Evolutionary conservation across 92 coral and sea anemone genomes (phyloP).

Genomic region (Phymanthus crucifer): DNA sequence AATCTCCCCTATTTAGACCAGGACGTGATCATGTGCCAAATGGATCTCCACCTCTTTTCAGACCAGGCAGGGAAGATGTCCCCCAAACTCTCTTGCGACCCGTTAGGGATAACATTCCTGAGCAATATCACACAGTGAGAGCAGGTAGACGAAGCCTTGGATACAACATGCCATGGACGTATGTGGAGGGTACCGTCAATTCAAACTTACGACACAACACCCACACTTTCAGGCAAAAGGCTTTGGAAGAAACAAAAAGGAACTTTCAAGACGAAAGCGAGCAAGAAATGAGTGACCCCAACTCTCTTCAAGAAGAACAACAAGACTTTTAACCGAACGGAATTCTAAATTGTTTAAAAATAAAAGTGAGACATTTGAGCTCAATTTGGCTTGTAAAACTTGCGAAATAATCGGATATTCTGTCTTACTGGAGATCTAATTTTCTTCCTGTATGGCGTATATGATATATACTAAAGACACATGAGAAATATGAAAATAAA

Average conservation of each 20-base stretch:
- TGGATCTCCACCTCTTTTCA: constrained; percentile 1
- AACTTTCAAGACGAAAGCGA: background rate
- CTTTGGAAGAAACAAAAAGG: constrained; percentile 20
- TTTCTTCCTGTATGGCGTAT: background rate
- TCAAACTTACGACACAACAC: constrained; percentile 21
- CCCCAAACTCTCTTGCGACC: constrained; percentile 24
- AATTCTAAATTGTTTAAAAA: background rate
- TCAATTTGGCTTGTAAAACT: background rate
- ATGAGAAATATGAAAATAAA: background rate
- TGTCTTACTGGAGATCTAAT: background rate
- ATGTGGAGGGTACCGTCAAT: constrained; percentile 26
- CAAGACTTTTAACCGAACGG: constrained; percentile 24
- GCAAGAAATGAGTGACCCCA: constrained; percentile 25
- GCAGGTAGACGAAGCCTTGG: constrained; percentile 30
- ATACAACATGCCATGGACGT: constrained; percentile 50
- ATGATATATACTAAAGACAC: background rate
- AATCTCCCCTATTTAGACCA: background rate
- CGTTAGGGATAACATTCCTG: constrained; percentile 3
- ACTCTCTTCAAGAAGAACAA: constrained; percentile 7
- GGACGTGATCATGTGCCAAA: constrained; percentile 22
- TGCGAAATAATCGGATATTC: background rate
- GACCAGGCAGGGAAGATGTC: constrained; percentile 37
- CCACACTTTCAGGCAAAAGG: constrained; percentile 47
- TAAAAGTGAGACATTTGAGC: background rate
- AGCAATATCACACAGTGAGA: constrained; percentile 17